These are phyloP conservation scores for Dendrocopos noguchii DNA, from an alignment of 2,113 vertebrate genomes.

Conservation along the genomic window DNA sequence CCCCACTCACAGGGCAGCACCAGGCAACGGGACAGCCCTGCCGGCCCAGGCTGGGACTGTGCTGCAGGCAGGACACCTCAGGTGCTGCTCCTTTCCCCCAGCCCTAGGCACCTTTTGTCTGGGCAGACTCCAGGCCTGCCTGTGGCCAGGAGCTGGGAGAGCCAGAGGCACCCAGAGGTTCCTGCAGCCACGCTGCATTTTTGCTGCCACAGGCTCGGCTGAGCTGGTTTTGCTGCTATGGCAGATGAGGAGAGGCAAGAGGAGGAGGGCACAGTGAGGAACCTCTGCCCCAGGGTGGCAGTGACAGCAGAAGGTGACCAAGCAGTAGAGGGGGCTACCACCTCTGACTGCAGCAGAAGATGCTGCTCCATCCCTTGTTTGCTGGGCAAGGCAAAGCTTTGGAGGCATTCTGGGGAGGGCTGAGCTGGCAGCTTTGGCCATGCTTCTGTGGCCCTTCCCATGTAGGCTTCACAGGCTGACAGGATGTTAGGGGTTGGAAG, in stretches of 20 bases:
- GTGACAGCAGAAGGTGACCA: not conserved
- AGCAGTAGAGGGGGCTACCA: not conserved
- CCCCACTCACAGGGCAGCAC: not conserved
- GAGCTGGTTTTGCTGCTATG: not conserved
- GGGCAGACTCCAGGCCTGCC: not conserved
- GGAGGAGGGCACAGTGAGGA: not conserved
- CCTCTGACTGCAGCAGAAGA: not conserved
- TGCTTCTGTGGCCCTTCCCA: not conserved
- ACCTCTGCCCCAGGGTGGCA: not conserved
- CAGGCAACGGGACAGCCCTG: not conserved
- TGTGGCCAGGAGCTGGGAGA: not conserved
- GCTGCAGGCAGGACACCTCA: not conserved
- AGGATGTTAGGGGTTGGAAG: no score
- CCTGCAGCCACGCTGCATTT: not conserved
- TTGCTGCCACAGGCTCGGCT: not conserved
- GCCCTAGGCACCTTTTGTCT: slow-evolving; percentile 6
- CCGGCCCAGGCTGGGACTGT: not conserved
- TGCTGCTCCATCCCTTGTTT: not conserved
- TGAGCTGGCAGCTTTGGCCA: fast-evolving
- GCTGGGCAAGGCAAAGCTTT: not conserved
- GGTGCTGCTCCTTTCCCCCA: not conserved
- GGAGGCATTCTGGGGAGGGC: not conserved
- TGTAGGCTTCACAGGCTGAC: no score
- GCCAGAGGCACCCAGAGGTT: not conserved
- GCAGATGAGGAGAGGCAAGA: not conserved